Evolutionary conservation across 2,888 invertebrate genomes (phyloP).

Genomic region (Holacanthella duospinosa): DNA sequence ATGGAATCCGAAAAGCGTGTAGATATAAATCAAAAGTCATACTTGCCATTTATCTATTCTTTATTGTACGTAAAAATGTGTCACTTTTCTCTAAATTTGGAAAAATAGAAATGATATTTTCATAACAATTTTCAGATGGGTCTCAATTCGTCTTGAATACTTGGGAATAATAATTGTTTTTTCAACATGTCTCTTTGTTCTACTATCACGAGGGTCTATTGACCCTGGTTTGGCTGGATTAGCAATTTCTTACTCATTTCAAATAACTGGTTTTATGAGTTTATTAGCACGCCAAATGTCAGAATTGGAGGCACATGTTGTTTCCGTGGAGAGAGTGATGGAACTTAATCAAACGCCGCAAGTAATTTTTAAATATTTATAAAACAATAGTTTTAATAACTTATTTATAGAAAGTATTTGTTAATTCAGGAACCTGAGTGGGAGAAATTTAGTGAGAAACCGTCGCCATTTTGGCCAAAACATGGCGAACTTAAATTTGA

Average conservation of each 20-base stretch:
- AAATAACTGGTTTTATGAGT: neutral
- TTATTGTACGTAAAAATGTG: neutral
- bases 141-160: neutral
- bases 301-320: neutral
- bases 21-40: constrained; percentile 42
- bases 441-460: constrained; percentile 52
- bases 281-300: constrained; percentile 3
- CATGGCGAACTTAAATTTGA: constrained; percentile 68
- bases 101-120: too few relatives aligned
- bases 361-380: neutral
- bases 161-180: neutral
- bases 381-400: neutral
- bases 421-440: constrained; percentile 48
- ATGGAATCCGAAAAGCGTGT: constrained; percentile 43
- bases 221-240: neutral
- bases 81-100: too few relatives aligned
- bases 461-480: constrained; percentile 65
- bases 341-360: neutral
- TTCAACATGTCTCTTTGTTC: neutral
- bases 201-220: neutral
- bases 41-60: constrained; percentile 22
- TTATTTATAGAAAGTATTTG: neutral
- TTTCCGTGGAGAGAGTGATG: neutral
- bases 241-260: neutral
- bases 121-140: too few relatives aligned